Percentiles rank a stretch among this genome's conserved stretches.
Conservation (phyloP, 1,140 invertebrate species). For the Papilio aristodemus region DNA sequence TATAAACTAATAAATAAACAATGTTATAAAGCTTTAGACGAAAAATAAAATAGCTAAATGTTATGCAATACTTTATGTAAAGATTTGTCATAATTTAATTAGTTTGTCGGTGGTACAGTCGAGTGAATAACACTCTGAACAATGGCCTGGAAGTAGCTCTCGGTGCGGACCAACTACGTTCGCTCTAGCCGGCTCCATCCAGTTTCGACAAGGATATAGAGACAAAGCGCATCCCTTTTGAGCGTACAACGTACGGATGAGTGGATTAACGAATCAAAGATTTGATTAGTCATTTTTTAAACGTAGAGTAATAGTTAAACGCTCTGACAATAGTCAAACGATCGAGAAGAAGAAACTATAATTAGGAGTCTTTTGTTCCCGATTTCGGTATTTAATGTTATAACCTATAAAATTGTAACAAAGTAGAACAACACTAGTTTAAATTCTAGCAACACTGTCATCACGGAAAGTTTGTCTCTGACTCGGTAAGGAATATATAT, state of each 20-base stretch:
- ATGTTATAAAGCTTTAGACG: too few relatives aligned
- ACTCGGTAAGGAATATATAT: too few relatives aligned
- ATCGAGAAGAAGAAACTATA: too few relatives aligned
- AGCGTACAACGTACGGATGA: constrained; percentile 5
- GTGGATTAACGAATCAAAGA: constrained; percentile 6
- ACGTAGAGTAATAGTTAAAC: background rate
- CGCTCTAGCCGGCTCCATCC: constrained; percentile 4
- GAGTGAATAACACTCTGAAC: background rate
- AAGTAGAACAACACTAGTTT: too few relatives aligned
- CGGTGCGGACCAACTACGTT: background rate
- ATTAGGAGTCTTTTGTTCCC: too few relatives aligned
- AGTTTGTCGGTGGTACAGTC: background rate
- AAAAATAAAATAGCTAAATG: background rate
- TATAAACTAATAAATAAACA: too few relatives aligned
- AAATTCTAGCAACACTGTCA: too few relatives aligned
- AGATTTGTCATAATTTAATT: background rate
- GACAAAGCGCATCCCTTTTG: constrained; percentile 17
- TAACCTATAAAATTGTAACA: too few relatives aligned
- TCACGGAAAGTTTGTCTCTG: too few relatives aligned
- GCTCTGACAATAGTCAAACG: background rate
- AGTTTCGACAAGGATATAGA: constrained; percentile 16
- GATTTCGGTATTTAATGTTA: background rate
- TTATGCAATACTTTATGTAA: background rate
- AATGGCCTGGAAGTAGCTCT: constrained; percentile 6
- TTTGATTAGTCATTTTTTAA: background rate